Conservation (phyloP, 2,797 vertebrate genomes). For the Meriones psammophilus region DNA sequence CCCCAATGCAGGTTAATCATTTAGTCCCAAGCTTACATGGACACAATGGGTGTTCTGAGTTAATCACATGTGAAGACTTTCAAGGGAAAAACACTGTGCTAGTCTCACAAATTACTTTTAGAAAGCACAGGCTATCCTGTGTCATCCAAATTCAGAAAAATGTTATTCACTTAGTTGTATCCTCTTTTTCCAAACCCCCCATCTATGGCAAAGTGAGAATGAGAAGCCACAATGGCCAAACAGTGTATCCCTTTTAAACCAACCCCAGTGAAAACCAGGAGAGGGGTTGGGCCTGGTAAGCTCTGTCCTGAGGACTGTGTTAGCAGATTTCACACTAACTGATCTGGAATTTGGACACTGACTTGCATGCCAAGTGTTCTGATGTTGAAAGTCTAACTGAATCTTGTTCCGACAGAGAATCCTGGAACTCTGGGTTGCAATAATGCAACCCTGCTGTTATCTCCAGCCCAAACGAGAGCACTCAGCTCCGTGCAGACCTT, state of each 20-base stretch:
- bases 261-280: not conserved
- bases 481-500: not conserved
- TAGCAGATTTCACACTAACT: conserved; percentile 14
- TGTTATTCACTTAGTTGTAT: conserved; percentile 27
- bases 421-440: not conserved
- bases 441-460: not conserved
- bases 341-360: conserved; percentile 7
- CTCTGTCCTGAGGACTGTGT: not conserved
- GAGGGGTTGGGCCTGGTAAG: not conserved
- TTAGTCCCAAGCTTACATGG: conserved; percentile 18
- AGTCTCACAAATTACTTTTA: conserved; percentile 28
- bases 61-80: conserved; percentile 56
- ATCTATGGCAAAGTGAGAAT: conserved; percentile 48
- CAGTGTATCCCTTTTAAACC: not conserved
- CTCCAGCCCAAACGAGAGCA: not conserved
- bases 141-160: conserved; percentile 31
- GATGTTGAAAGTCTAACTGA: not conserved
- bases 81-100: not conserved
- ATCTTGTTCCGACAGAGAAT: not conserved
- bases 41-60: conserved; percentile 21
- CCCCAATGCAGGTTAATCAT: conserved; percentile 34
- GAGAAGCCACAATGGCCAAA: not conserved
- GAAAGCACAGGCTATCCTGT: not conserved
- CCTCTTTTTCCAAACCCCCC: conserved; percentile 32
- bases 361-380: not conserved